phyloP scores from a whole-genome alignment of 2,888 invertebrate species.

The Drosophila prolongata region DNA sequence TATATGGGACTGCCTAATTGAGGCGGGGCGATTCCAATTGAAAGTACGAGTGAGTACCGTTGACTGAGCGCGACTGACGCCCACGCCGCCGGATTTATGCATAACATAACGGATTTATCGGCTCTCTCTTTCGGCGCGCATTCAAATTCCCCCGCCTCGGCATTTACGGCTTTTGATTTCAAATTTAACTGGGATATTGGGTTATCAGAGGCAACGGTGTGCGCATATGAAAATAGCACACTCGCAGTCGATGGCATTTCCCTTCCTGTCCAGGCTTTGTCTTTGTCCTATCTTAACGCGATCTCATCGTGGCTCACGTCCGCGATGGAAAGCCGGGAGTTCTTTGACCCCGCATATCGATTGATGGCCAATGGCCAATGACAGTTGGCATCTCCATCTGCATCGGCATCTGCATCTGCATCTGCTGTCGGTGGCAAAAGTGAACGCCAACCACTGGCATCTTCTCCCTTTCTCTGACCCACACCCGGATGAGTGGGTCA shows the following conservation, averaged over 20 bases:
- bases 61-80: slow-evolving; percentile 40
- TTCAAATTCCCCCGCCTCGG: slow-evolving; percentile 48
- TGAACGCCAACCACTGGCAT: slow-evolving; percentile 38
- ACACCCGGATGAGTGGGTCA: slow-evolving; percentile 70
- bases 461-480: slow-evolving; percentile 74
- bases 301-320: slow-evolving; percentile 23
- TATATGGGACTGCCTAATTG: slow-evolving; percentile 43
- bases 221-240: slow-evolving; percentile 71
- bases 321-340: slow-evolving; percentile 15
- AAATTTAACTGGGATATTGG: slow-evolving; percentile 76
- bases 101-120: slow-evolving; percentile 52
- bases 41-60: slow-evolving; percentile 48
- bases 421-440: slow-evolving; percentile 52
- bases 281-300: neutral
- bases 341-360: slow-evolving; percentile 17
- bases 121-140: slow-evolving; percentile 33
- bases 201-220: slow-evolving; percentile 69
- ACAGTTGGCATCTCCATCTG: slow-evolving; percentile 5
- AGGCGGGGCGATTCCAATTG: slow-evolving; percentile 41
- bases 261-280: slow-evolving; percentile 1
- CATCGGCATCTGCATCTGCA: neutral
- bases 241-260: slow-evolving; percentile 18
- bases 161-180: slow-evolving; percentile 64
- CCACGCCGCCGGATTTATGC: slow-evolving; percentile 57
- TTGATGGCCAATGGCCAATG: slow-evolving; percentile 16